Evolutionary conservation across 1,140 invertebrate genomes (phyloP), one percentile per base, ranked within the genome.

Genomic region (Pteromalus puparum): DNA sequence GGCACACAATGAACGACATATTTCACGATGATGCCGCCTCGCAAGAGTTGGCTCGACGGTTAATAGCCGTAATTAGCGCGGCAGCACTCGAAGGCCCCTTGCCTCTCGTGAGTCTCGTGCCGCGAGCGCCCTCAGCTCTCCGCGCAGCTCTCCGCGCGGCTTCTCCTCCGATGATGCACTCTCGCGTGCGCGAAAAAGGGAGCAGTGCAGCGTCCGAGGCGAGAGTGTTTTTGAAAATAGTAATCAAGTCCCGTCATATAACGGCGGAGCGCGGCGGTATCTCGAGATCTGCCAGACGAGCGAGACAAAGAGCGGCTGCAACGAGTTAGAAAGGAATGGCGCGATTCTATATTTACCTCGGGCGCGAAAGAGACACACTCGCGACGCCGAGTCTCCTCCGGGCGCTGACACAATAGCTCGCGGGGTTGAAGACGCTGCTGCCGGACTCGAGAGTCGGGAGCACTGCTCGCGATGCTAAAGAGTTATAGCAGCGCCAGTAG

Each of bases 51-150:
- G 75, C 81, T 74, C 85, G 75, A 34, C 76, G 67, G 68, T 83
- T 86, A 86, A 86, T 86, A 74, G 85, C 81, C 70, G 81, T 83
- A 86, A 86, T 86, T 83, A 86, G 81, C 81, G 48, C 48, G 2
- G 9, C 38, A 42, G 38, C 38, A 15, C 38, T 42, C 67, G 84
- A 72, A 61, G 12, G 30, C 72, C n/a, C 30, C 28, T 13, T 48
- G 24, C 2, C 46, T 61, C 21, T 65, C 48, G 1, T n/a, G n/a
- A n/a, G n/a, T n/a, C n/a, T n/a, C n/a, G n/a, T n/a, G n/a, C n/a
- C n/a, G n/a, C n/a, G n/a, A n/a, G n/a, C n/a, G n/a, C n/a, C n/a
- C n/a, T n/a, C n/a, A n/a, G n/a, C n/a, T n/a, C n/a, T n/a, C n/a
- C n/a, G n/a, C n/a, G n/a, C n/a, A n/a, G 30, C 38, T 15, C 21